Evolutionary conservation across 2,113 vertebrate species (phyloP), one percentile per base, ranked within the genome.

Genomic region (Corythornis madagascariensis): DNA sequence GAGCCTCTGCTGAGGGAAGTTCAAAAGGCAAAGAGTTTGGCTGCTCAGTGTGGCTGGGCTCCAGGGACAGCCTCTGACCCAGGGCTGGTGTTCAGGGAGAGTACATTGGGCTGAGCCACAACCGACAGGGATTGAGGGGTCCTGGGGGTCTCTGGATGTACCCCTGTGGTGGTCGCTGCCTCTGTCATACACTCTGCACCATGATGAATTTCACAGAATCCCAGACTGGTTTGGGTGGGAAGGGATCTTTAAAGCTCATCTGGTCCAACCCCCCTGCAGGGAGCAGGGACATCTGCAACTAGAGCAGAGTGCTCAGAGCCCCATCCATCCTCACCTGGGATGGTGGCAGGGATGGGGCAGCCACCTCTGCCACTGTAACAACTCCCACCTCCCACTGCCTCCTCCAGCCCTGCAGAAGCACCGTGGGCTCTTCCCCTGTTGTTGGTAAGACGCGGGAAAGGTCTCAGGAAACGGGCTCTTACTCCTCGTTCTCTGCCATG

Each of bases 61-160:
- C 59, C 6, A 31, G 26, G 24, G 24, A 0, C 1, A 83, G 38
- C 57, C 31, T 1, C 3, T 5, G 69, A 65, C 22, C 13, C 16
- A 28, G 3, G 2, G 4, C 18, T 38, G 42, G 16, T 24, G 78
- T 24, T 80, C 3, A 0, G 3, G 61, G 16, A 12, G 26, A 25
- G 15, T 0, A 3, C 1, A 1, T 3, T 0, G 0, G 78, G 65
- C 61, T 66, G 82, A 19, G 79, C 42, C 1, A 0, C 0, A 0
- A 15, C 4, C 2, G 4, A 17, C 0, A 0, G 50, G 35, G 42
- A 38, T 16, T 9, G 19, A 13, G 10, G 14, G 18, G 28, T 21
- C 40, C 35, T 5, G 73, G 17, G 35, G 52, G 4, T 18, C 42
- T 3, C 4, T 0, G 63, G 25, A 8, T 2, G 9, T 15, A 16